Percentiles rank a stretch among this genome's conserved stretches.
Evolutionary conservation across 2,113 vertebrate genomes (phyloP).

Genomic region (Delphinus delphis): DNA sequence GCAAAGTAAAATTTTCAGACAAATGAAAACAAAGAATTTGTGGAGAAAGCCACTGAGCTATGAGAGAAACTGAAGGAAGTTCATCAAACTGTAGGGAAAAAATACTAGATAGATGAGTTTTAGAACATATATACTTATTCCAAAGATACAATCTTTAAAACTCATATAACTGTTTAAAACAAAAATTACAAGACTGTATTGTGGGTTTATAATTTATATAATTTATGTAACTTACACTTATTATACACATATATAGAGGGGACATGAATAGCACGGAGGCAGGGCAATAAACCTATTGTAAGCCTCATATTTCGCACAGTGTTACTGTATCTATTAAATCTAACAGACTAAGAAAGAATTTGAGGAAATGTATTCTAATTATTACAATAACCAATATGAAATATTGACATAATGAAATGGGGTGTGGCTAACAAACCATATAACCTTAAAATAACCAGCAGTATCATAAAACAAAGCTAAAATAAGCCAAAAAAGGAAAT

Average conservation of each 20-base stretch:
- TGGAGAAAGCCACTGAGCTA: neutral
- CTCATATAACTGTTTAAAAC: neutral
- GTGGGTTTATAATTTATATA: neutral
- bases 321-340: neutral
- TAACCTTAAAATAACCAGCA: neutral
- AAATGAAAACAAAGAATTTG: neutral
- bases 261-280: neutral
- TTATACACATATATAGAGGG: neutral
- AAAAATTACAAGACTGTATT: neutral
- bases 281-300: neutral
- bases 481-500: neutral
- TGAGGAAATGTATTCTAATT: neutral
- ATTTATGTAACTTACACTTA: neutral
- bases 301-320: neutral
- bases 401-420: neutral
- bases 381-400: neutral
- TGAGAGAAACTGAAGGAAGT: neutral
- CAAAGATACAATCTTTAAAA: neutral
- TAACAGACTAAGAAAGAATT: neutral
- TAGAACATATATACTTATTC: neutral
- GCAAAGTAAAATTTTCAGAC: neutral
- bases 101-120: neutral
- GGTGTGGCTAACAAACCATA: neutral
- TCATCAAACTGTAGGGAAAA: neutral
- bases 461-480: neutral